Evolutionary conservation across 2,113 vertebrate genomes (phyloP).

Genomic region (Corydoras sp.): DNA sequence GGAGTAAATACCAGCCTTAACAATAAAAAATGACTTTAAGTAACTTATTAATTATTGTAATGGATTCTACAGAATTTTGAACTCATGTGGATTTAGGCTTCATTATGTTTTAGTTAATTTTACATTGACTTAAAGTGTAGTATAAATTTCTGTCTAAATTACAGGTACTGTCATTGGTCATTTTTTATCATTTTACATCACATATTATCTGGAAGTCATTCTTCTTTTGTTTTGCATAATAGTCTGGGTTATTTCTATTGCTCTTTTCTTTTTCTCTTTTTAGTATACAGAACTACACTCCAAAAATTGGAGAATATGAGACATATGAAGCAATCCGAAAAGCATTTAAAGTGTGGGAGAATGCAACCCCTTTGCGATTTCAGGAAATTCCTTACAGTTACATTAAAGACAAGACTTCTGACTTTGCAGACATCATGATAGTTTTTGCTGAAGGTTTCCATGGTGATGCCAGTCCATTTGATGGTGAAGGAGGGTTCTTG

Average conservation of each 20-base stretch:
- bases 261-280: slow-evolving; percentile 7
- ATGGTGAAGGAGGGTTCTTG: slow-evolving; percentile 86
- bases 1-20: too few species aligned
- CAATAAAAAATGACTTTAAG: too few species aligned
- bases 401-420: slow-evolving; percentile 73
- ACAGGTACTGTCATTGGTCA: too few species aligned
- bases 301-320: slow-evolving; percentile 78
- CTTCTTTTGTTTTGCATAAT: background rate
- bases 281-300: slow-evolving; percentile 78
- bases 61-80: too few species aligned
- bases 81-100: too few species aligned
- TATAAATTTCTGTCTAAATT: background rate
- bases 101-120: too few species aligned
- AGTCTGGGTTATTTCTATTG: slow-evolving; percentile 9
- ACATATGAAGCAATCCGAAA: slow-evolving; percentile 80
- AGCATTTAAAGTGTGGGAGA: slow-evolving; percentile 82
- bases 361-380: slow-evolving; percentile 76
- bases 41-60: too few species aligned
- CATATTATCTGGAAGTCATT: slow-evolving; percentile 12
- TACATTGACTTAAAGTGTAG: too few species aligned
- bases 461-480: slow-evolving; percentile 84
- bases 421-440: slow-evolving; percentile 87
- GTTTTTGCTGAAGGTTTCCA: slow-evolving; percentile 89
- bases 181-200: background rate
- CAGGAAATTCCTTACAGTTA: slow-evolving; percentile 78